phyloP scores from a whole-genome alignment of 2,888 invertebrate genomes.

The Halictus quadricinctus region DNA sequence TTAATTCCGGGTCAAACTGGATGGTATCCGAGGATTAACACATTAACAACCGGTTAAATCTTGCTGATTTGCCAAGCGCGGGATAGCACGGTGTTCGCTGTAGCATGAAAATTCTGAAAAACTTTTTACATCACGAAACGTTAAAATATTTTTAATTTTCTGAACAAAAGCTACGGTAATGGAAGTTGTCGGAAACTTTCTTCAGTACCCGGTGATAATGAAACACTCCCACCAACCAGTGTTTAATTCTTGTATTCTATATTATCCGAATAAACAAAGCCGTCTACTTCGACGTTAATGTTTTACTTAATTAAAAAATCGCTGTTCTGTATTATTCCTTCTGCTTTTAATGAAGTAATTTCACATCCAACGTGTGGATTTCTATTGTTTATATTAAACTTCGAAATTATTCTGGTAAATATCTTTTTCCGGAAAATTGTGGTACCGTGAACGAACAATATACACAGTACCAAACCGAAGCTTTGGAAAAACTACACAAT shows the following conservation, averaged over 20 bases:
- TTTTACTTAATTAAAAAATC: constrained; percentile 8
- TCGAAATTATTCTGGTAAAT: neutral
- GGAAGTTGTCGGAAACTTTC: constrained; percentile 3
- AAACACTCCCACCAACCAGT: neutral
- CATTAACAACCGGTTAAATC: neutral
- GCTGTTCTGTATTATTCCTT: neutral
- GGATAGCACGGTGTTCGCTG: neutral
- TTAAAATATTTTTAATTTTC: constrained; percentile 11
- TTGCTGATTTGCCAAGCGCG: neutral
- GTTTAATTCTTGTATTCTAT: neutral
- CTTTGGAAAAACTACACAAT: neutral
- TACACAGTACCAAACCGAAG: neutral
- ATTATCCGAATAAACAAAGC: neutral
- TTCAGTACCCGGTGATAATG: neutral
- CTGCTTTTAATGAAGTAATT: neutral
- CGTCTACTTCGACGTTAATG: neutral
- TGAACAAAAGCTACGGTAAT: neutral
- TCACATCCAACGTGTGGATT: neutral
- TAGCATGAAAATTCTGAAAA: neutral
- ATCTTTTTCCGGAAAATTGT: neutral
- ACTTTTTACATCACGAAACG: neutral
- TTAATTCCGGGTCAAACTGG: neutral
- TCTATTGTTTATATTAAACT: neutral
- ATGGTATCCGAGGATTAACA: neutral
- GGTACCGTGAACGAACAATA: neutral